Conservation (phyloP, 2,113 vertebrate species). For the Pipa parva region DNA sequence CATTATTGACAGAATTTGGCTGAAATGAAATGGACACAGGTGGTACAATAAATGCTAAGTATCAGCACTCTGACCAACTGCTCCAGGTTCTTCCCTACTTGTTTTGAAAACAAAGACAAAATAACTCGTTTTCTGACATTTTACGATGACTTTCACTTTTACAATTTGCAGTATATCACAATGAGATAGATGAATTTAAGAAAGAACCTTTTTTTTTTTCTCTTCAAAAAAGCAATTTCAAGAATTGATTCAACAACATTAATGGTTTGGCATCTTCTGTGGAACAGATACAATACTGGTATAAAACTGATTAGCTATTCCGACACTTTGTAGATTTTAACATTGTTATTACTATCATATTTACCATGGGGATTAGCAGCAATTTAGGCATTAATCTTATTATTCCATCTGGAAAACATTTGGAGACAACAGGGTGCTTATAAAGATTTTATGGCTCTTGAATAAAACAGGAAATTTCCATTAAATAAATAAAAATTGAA, state of each 20-base stretch:
- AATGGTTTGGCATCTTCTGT: conserved; percentile 18
- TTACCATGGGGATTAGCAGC: conserved; percentile 15
- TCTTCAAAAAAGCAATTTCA: conserved; percentile 5
- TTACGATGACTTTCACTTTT: conserved; percentile 9
- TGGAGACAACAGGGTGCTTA: conserved; percentile 15
- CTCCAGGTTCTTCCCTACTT: conserved; percentile 25
- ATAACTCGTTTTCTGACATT: neutral
- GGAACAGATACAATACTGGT: neutral
- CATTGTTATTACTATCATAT: neutral
- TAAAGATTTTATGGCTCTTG: conserved; percentile 11
- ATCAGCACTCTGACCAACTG: conserved; percentile 15
- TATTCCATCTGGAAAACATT: conserved; percentile 26
- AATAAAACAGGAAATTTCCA: too few species aligned
- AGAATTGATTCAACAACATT: conserved; percentile 19
- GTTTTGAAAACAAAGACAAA: conserved; percentile 1
- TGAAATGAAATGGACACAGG: conserved; percentile 40
- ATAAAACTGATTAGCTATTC: conserved; percentile 8
- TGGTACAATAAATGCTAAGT: conserved; percentile 37
- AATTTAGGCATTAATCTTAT: conserved; percentile 26
- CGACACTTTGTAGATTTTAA: conserved; percentile 13
- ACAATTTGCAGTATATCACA: conserved; percentile 1
- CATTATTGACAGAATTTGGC: conserved; percentile 32
- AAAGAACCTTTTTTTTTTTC: neutral
- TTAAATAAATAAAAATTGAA: too few species aligned
- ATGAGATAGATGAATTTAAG: conserved; percentile 4